Evolutionary conservation across 1,140 invertebrate genomes (phyloP).

Genomic region (Drosophila orosa): DNA sequence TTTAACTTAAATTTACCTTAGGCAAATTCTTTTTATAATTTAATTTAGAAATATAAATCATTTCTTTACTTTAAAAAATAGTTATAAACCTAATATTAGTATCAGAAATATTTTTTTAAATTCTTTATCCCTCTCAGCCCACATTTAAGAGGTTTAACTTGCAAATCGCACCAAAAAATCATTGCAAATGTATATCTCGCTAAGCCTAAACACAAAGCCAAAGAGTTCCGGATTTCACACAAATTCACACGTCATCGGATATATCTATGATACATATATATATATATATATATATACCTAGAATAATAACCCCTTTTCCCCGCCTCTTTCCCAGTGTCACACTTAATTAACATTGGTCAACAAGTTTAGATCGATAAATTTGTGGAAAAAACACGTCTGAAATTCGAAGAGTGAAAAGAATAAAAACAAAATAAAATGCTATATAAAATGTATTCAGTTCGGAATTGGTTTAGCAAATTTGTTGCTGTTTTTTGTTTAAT

Average conservation of each 20-base stretch:
- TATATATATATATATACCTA: neutral
- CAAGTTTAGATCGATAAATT: slow-evolving; percentile 62
- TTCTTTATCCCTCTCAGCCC: neutral
- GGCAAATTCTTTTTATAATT: too few species aligned
- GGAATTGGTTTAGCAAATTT: slow-evolving; percentile 48
- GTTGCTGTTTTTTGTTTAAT: slow-evolving; percentile 44
- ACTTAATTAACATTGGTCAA: slow-evolving; percentile 72
- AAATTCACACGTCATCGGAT: slow-evolving; percentile 43
- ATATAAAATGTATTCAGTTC: slow-evolving; percentile 41
- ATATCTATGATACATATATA: neutral
- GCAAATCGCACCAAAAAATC: slow-evolving; percentile 7
- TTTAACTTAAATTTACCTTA: too few species aligned
- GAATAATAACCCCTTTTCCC: neutral
- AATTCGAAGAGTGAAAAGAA: slow-evolving; percentile 11
- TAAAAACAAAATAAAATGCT: slow-evolving; percentile 36
- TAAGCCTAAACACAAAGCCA: slow-evolving; percentile 20
- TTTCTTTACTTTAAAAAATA: neutral
- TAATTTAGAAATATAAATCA: too few species aligned
- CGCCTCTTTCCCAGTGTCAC: neutral
- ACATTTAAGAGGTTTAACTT: slow-evolving; percentile 1
- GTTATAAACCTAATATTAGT: neutral
- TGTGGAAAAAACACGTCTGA: slow-evolving; percentile 46
- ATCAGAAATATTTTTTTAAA: neutral
- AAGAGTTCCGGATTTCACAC: slow-evolving; percentile 10
- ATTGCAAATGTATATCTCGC: slow-evolving; percentile 17